phyloP scores from a whole-genome alignment of 2,113 vertebrate species.

The Hippolais icterina region DNA sequence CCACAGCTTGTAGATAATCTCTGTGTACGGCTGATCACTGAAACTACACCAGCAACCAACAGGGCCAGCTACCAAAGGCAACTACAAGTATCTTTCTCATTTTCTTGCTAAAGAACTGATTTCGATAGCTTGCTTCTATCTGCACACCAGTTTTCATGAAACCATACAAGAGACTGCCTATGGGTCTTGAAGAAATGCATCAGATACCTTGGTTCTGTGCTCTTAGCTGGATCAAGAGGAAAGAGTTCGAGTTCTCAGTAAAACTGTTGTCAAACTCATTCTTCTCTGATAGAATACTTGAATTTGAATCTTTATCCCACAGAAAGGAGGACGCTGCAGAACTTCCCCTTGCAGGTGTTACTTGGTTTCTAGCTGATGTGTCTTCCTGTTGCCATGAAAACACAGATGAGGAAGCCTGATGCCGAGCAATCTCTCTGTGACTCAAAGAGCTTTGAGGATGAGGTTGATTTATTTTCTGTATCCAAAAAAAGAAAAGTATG shows the following conservation, averaged over 20 bases:
- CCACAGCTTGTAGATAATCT: neutral
- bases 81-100: neutral
- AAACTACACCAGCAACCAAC: neutral
- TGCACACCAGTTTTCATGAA: neutral
- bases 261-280: conserved; percentile 7
- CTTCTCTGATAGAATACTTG: conserved; percentile 23
- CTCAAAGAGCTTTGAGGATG: conserved; percentile 64
- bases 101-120: neutral
- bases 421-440: conserved; percentile 86
- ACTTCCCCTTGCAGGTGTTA: conserved; percentile 79
- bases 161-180: neutral
- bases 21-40: neutral
- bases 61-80: neutral
- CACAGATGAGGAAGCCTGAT: conserved; percentile 87
- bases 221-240: conserved; percentile 78
- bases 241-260: conserved; percentile 50
- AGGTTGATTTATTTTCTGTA: conserved; percentile 76
- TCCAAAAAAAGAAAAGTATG: neutral
- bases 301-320: conserved; percentile 76
- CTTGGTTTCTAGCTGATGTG: conserved; percentile 68
- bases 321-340: conserved; percentile 56
- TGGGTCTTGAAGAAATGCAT: neutral
- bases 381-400: conserved; percentile 90
- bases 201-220: conserved; percentile 85
- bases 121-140: neutral